phyloP scores from a whole-genome alignment of 2,113 vertebrate species.

The Pongo pygmaeus region DNA sequence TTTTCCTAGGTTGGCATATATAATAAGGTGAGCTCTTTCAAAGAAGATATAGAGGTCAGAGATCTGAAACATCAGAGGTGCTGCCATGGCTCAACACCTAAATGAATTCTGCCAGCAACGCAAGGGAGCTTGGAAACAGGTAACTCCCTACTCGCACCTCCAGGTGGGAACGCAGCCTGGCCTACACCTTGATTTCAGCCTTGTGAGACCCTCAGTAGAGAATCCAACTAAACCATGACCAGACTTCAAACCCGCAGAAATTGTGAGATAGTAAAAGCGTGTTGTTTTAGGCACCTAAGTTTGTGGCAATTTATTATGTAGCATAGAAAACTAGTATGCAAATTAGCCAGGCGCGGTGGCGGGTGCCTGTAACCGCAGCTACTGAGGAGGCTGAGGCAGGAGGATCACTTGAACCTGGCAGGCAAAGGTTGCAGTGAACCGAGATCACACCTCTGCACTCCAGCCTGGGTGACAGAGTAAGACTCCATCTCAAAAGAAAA shows the following conservation, averaged over 20 bases:
- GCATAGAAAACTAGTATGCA: neutral
- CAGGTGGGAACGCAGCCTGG: neutral
- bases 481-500: too few species aligned
- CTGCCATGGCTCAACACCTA: neutral
- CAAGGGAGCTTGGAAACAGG: neutral
- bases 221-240: neutral
- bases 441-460: too few species aligned
- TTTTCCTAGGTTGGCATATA: neutral
- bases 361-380: too few species aligned
- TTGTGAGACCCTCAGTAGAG: neutral
- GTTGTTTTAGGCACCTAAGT: neutral
- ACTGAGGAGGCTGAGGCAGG: too few species aligned
- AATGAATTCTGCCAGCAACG: neutral
- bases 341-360: too few species aligned
- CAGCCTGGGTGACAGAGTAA: too few species aligned
- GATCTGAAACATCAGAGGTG: neutral
- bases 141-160: neutral
- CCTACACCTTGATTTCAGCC: neutral
- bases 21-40: neutral
- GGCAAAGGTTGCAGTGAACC: too few species aligned
- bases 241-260: neutral
- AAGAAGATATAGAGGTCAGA: neutral
- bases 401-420: too few species aligned
- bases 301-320: neutral
- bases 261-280: neutral